A percentile compares a stretch with the other conserved stretches of the same genome.
phyloP scores from a whole-genome alignment of 2,113 vertebrate genomes.

The Notechis scutatus region DNA sequence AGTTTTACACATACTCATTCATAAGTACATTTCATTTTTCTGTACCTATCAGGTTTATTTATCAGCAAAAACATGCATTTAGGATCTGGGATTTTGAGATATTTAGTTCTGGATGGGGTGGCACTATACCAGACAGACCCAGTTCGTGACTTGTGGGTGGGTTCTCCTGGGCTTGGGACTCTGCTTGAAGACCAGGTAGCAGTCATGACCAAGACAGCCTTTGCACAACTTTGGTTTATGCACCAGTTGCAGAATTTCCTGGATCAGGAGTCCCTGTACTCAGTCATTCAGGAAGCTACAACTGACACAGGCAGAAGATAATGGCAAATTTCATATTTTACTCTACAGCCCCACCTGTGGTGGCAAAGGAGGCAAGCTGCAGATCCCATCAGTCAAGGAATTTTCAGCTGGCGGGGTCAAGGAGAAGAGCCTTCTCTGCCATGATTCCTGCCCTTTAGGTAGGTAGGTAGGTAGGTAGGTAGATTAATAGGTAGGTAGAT shows the following conservation, averaged over 20 bases:
- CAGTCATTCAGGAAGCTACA: neutral
- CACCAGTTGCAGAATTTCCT: neutral
- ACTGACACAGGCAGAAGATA: neutral
- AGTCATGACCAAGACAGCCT: neutral
- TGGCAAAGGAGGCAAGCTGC: neutral
- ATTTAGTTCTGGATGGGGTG: neutral
- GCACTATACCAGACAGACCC: neutral
- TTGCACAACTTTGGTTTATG: neutral
- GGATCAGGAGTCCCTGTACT: neutral
- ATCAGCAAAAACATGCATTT: neutral
- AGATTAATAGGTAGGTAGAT: too few relatives aligned
- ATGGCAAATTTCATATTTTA: neutral
- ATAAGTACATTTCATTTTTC: neutral
- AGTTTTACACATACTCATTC: neutral
- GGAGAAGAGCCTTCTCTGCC: neutral
- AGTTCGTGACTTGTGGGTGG: accelerated
- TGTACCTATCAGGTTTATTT: neutral
- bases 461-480: neutral
- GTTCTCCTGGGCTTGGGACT: neutral
- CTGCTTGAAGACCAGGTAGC: neutral
- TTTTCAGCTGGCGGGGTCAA: neutral
- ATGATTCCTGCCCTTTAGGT: neutral
- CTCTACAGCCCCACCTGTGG: neutral
- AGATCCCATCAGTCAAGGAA: neutral
- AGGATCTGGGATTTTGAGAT: neutral